phyloP scores from a whole-genome alignment of 2,797 vertebrate genomes.

The Girardinus metallicus region DNA sequence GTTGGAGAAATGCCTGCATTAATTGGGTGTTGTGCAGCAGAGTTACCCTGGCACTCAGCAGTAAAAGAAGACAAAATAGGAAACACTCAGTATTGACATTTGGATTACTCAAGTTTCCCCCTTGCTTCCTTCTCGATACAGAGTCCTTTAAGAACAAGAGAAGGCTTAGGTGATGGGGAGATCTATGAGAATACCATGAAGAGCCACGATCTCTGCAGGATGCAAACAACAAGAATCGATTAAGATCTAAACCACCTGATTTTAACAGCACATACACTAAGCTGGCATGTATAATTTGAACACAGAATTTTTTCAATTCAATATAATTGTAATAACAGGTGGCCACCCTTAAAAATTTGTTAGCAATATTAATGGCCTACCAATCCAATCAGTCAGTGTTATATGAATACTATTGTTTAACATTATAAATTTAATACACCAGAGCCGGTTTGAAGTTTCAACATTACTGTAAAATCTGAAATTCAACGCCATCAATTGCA shows the following conservation, averaged over 20 bases:
- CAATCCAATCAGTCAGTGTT: not conserved
- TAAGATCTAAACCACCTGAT: conserved; percentile 2
- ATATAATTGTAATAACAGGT: not conserved
- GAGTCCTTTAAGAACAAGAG: conserved; percentile 13
- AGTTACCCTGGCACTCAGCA: conserved; percentile 30
- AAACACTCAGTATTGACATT: conserved; percentile 50
- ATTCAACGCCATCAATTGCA: not conserved
- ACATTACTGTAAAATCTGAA: not conserved
- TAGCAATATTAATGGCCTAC: not conserved
- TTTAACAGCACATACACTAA: not conserved
- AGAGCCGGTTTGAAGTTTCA: not conserved
- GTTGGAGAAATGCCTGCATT: conserved; percentile 18
- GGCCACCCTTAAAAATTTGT: not conserved
- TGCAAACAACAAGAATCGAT: conserved; percentile 20
- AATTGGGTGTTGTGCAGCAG: conserved; percentile 19
- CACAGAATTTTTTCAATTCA: not conserved
- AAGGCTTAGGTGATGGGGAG: conserved; percentile 11
- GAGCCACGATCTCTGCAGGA: conserved; percentile 23
- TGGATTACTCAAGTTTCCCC: conserved; percentile 46
- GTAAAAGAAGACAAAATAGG: conserved; percentile 33
- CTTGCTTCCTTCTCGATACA: not conserved
- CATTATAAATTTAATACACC: not conserved
- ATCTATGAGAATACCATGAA: conserved; percentile 13
- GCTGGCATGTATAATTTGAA: not conserved
- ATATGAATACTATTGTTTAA: not conserved